Percentiles rank a stretch among this genome's conserved stretches.
These are phyloP conservation scores for Scophthalmus maximus DNA, from an alignment of 2,113 vertebrate species.

Conservation along the genomic window DNA sequence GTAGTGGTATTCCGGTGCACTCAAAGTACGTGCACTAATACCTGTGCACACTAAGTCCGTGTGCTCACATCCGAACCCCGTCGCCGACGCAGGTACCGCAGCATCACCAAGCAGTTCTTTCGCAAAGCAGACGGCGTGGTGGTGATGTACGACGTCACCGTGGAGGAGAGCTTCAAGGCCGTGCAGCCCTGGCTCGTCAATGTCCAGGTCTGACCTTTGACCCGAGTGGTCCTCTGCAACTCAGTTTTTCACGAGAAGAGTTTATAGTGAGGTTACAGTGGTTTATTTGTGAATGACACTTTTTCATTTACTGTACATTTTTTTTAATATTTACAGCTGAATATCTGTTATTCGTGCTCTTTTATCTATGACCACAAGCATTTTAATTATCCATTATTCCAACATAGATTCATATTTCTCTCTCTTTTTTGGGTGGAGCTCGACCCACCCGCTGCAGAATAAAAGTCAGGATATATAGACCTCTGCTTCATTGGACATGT, in stretches of 20 bases:
- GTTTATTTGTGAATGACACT: too few relatives aligned
- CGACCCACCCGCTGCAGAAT: neutral
- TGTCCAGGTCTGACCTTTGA: constrained; percentile 84
- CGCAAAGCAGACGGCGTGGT: constrained; percentile 93
- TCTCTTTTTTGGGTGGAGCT: neutral
- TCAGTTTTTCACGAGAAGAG: too few relatives aligned
- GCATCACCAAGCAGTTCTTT: constrained; percentile 96
- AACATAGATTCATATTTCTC: too few relatives aligned
- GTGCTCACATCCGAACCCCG: neutral
- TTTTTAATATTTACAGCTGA: neutral
- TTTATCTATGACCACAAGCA: neutral
- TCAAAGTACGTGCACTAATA: neutral
- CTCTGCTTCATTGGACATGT: neutral
- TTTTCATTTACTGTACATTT: too few relatives aligned
- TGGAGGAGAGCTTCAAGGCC: constrained; percentile 86
- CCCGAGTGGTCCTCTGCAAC: too few relatives aligned
- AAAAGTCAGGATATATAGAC: neutral
- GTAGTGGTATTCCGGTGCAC: neutral
- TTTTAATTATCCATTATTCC: neutral
- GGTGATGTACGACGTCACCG: constrained; percentile 92
- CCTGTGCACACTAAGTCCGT: neutral
- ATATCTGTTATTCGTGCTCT: neutral
- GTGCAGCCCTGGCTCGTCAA: constrained; percentile 89
- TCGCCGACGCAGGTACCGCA: constrained; percentile 84
- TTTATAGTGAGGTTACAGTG: too few relatives aligned